Evolutionary conservation across 2,888 invertebrate species (phyloP).

Genomic region (Clitarchus hookeri): DNA sequence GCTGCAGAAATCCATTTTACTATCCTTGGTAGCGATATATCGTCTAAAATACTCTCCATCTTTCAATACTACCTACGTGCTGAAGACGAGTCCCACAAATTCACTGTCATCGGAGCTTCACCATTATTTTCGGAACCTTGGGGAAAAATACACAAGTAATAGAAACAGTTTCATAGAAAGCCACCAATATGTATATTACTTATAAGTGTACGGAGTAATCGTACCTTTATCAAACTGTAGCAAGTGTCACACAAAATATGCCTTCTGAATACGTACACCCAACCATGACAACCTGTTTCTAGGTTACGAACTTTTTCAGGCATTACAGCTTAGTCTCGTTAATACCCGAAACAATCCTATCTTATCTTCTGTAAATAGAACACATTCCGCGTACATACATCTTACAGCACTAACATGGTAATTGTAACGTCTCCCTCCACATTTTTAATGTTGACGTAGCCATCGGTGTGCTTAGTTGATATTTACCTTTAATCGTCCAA

Average conservation of each 20-base stretch:
- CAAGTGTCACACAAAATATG: neutral
- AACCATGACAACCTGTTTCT: neutral
- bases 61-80: neutral
- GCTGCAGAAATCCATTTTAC: slow-evolving; percentile 80
- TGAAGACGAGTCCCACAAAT: neutral
- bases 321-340: neutral
- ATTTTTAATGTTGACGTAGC: neutral
- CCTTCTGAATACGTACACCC: neutral
- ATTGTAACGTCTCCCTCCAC: neutral
- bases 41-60: slow-evolving; percentile 29
- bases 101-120: neutral
- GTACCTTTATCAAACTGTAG: neutral
- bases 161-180: neutral
- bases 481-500: no score
- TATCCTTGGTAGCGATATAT: slow-evolving; percentile 67
- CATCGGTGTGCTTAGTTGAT: no score
- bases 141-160: neutral
- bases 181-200: neutral
- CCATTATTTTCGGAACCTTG: neutral
- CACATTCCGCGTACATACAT: neutral
- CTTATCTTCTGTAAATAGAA: neutral
- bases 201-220: neutral
- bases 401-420: neutral
- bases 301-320: neutral
- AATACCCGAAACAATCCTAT: neutral